These are phyloP conservation scores for Eulemur rufifrons DNA, from an alignment of 2,113 vertebrate species.

Conservation along the genomic window DNA sequence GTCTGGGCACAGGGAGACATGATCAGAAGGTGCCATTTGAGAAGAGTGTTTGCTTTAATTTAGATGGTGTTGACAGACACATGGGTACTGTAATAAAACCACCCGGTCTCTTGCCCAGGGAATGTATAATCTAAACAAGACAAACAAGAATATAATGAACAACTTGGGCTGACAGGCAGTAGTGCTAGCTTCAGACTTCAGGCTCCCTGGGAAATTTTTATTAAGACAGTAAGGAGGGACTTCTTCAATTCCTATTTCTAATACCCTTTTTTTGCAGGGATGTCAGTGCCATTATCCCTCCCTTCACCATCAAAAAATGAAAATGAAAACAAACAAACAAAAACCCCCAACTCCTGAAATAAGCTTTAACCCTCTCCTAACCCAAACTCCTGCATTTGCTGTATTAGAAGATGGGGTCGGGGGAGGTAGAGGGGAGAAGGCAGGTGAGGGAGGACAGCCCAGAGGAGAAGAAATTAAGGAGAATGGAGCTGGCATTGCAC, in stretches of 20 bases:
- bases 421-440: not conserved
- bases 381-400: not conserved
- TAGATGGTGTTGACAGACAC: constrained; percentile 59
- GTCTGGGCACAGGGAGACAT: not conserved
- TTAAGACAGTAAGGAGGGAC: not conserved
- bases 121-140: constrained; percentile 68
- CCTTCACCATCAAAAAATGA: not conserved
- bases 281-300: not conserved
- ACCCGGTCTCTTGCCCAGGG: constrained; percentile 46
- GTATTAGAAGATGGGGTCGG: not conserved
- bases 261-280: not conserved
- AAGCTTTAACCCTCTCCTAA: not conserved
- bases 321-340: not conserved
- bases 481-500: not conserved
- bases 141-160: constrained; percentile 67
- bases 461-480: not conserved
- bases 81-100: constrained; percentile 66
- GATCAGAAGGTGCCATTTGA: constrained; percentile 45
- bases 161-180: not conserved
- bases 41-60: constrained; percentile 67
- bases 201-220: not conserved
- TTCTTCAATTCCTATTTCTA: not conserved
- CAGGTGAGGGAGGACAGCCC: too few relatives aligned
- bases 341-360: not conserved
- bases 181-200: not conserved